Evolutionary conservation across 2,797 vertebrate genomes (phyloP).

Genomic region (Corythornis leucogaster): DNA sequence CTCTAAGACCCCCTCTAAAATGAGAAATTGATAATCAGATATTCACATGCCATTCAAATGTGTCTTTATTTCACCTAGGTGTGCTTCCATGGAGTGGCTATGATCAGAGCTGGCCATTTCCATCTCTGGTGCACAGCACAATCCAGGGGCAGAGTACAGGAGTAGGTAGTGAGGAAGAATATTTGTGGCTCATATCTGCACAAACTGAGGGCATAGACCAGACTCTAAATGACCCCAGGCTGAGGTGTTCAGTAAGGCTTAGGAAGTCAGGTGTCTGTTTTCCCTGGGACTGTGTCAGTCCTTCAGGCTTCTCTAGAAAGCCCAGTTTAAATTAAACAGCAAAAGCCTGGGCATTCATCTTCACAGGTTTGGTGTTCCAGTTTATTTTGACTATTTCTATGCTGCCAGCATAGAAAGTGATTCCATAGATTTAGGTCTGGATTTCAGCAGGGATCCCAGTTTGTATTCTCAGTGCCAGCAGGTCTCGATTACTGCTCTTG

Average conservation of each 20-base stretch:
- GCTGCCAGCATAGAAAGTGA: background rate
- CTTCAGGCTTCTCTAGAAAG: background rate
- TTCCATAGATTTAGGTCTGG: background rate
- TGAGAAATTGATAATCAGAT: background rate
- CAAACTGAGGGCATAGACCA: background rate
- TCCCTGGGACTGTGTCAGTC: background rate
- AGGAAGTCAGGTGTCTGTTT: background rate
- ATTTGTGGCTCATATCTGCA: fast-evolving
- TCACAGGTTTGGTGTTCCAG: background rate
- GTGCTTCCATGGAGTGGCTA: background rate
- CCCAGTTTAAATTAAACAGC: background rate
- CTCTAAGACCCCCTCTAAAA: background rate
- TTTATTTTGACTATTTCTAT: background rate
- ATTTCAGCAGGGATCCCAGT: background rate
- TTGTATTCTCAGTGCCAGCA: background rate
- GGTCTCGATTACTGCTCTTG: background rate
- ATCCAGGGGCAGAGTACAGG: background rate
- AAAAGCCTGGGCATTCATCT: background rate
- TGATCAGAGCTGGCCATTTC: background rate
- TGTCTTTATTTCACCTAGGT: background rate
- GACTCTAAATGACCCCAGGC: background rate
- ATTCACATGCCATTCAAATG: background rate
- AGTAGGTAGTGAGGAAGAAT: background rate
- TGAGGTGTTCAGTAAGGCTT: background rate
- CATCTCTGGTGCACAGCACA: background rate